These are phyloP conservation scores for Coracopsis vasa DNA, from an alignment of 2,113 vertebrate genomes.

Conservation along the genomic window DNA sequence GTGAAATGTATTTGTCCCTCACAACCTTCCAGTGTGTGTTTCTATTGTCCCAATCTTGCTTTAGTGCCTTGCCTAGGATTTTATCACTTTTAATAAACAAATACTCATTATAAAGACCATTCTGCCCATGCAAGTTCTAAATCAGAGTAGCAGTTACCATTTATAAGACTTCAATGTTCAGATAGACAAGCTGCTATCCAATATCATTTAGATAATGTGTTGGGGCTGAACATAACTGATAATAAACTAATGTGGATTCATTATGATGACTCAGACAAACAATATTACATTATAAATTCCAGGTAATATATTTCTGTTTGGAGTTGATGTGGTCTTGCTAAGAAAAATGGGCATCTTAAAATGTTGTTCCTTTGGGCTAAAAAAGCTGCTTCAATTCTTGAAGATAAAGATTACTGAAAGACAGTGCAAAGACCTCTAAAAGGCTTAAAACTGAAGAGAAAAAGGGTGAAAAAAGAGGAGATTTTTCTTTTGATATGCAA, in stretches of 20 bases:
- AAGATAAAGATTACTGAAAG: not conserved
- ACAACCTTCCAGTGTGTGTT: not conserved
- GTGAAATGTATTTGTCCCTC: not conserved
- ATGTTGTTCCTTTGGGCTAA: not conserved
- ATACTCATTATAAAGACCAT: not conserved
- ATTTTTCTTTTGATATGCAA: not conserved
- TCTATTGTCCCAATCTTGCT: not conserved
- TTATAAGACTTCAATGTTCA: not conserved
- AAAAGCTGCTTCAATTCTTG: not conserved
- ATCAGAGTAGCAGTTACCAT: not conserved
- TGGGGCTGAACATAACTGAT: not conserved
- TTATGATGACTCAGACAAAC: slow-evolving; percentile 22
- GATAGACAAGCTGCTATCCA: not conserved
- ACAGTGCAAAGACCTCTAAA: not conserved
- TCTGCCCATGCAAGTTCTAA: not conserved
- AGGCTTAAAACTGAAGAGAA: not conserved
- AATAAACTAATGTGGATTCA: not conserved
- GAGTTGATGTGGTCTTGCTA: not conserved
- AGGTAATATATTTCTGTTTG: not conserved
- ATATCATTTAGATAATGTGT: not conserved
- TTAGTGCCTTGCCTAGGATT: not conserved
- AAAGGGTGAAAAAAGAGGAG: rapidly evolving
- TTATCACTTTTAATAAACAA: slow-evolving; percentile 4
- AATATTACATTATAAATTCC: not conserved
- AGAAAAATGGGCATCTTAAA: not conserved